phyloP scores from a whole-genome alignment of 1,140 invertebrate species.

The Drosophila ironensis region DNA sequence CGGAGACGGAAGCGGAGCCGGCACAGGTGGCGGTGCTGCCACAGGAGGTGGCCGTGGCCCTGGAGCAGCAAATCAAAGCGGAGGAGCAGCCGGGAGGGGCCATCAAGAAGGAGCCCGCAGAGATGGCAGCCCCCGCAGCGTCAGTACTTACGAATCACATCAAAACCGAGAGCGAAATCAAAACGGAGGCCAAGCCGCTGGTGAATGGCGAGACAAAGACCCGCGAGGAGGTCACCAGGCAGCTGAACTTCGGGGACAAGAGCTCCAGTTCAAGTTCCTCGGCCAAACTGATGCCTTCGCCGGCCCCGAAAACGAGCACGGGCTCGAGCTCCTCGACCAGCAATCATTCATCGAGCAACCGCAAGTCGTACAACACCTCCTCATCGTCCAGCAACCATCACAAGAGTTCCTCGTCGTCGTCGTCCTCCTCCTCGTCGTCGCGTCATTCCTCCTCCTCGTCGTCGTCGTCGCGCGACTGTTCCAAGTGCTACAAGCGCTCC shows the following conservation, averaged over 20 bases:
- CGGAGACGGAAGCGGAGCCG: slow-evolving; percentile 25
- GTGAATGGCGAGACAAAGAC: slow-evolving; percentile 54
- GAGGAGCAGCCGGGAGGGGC: background rate
- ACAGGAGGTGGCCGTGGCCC: slow-evolving; percentile 12
- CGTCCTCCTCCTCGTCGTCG: slow-evolving; percentile 55
- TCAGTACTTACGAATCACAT: slow-evolving; percentile 33
- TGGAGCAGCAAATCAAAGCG: slow-evolving; percentile 45
- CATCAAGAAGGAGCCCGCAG: slow-evolving; percentile 33
- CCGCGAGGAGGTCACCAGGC: slow-evolving; percentile 71
- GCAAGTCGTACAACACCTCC: slow-evolving; percentile 53
- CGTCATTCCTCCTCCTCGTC: slow-evolving; percentile 62
- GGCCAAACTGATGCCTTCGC: slow-evolving; percentile 69
- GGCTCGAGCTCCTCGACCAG: slow-evolving; percentile 34
- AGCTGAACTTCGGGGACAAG: slow-evolving; percentile 56
- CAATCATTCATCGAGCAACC: slow-evolving; percentile 57
- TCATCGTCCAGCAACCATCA: slow-evolving; percentile 59
- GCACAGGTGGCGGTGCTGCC: slow-evolving; percentile 26
- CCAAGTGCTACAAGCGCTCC: slow-evolving; percentile 85
- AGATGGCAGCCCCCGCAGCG: background rate
- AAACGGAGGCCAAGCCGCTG: slow-evolving; percentile 48
- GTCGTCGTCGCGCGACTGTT: slow-evolving; percentile 83
- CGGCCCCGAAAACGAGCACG: slow-evolving; percentile 50
- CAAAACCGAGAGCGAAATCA: slow-evolving; percentile 56
- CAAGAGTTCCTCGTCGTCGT: slow-evolving; percentile 49
- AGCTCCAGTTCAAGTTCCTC: background rate